Conservation (phyloP, 1,140 invertebrate species). For the Drosophila neocordata region DNA sequence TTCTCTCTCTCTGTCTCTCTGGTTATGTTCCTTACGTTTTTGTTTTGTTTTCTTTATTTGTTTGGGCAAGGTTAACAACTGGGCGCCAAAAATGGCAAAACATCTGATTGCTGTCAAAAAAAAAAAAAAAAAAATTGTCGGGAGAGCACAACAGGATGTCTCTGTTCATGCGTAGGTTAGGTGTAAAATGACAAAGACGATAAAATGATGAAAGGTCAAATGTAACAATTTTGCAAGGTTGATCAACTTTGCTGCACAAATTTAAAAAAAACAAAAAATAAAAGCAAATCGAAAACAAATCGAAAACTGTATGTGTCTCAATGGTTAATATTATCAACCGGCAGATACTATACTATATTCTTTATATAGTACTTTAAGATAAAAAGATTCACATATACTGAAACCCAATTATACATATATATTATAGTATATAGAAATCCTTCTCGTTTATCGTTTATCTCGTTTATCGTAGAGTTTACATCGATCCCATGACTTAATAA, state of each 20-base stretch:
- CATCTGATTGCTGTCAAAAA: slow-evolving; percentile 75
- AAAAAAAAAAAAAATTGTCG: slow-evolving; percentile 20
- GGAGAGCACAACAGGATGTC: slow-evolving; percentile 24
- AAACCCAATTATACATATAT: too few species aligned
- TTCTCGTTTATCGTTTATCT: too few species aligned
- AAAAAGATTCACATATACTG: too few species aligned
- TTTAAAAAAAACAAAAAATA: not conserved
- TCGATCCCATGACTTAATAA: too few species aligned
- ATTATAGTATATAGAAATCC: too few species aligned
- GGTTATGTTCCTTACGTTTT: slow-evolving; percentile 49
- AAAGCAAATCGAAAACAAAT: too few species aligned
- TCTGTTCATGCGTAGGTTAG: slow-evolving; percentile 63
- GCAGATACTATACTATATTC: too few species aligned
- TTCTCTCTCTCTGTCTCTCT: slow-evolving; percentile 20
- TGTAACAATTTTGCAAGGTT: slow-evolving; percentile 2
- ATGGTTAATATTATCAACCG: too few species aligned
- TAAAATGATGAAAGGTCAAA: slow-evolving; percentile 4
- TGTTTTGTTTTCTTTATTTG: slow-evolving; percentile 74
- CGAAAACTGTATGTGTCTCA: too few species aligned
- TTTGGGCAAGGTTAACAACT: slow-evolving; percentile 74
- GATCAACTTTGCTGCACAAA: not conserved
- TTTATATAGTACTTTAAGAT: too few species aligned
- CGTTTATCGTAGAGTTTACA: too few species aligned
- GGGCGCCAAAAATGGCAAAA: slow-evolving; percentile 71
- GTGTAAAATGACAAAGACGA: not conserved